Conservation (phyloP, 2,113 vertebrate species). For the Pollachius pollachius region DNA sequence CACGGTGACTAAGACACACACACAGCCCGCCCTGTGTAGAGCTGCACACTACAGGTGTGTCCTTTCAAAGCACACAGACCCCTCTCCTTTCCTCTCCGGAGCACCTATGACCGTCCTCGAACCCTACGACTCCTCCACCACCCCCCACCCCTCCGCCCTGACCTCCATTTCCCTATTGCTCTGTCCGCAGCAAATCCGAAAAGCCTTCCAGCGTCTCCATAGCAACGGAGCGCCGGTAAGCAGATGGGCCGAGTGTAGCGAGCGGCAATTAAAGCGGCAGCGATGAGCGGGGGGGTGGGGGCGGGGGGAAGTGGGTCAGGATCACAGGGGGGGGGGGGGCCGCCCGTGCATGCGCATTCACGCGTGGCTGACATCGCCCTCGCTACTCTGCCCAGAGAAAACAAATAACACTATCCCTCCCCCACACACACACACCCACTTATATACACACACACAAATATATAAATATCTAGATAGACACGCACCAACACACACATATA, state of each 20-base stretch:
- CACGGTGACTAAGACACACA: too few relatives aligned
- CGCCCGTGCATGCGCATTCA: neutral
- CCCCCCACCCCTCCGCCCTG: constrained; percentile 55
- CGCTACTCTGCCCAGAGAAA: constrained; percentile 42
- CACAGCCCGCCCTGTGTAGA: too few relatives aligned
- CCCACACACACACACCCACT: constrained; percentile 26
- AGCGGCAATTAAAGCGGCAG: constrained; percentile 76
- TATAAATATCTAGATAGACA: too few relatives aligned
- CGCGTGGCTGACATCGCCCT: constrained; percentile 9
- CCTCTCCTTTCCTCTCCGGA: too few relatives aligned
- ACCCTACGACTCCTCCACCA: constrained; percentile 32
- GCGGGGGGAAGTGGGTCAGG: constrained; percentile 66
- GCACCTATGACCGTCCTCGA: constrained; percentile 19
- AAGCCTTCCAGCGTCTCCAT: constrained; percentile 79
- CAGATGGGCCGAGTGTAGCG: constrained; percentile 79
- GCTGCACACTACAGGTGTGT: too few relatives aligned
- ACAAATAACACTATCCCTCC: constrained; percentile 50
- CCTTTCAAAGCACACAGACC: too few relatives aligned
- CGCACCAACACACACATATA: too few relatives aligned
- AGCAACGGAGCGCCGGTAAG: constrained; percentile 72
- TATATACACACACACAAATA: neutral
- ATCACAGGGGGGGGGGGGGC: constrained; percentile 30
- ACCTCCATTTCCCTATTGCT: constrained; percentile 69
- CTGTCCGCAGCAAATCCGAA: constrained; percentile 72
- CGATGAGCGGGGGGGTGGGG: constrained; percentile 28